Percentiles rank a stretch among this genome's conserved stretches.
Evolutionary conservation across 2,113 vertebrate genomes (phyloP).

Genomic region (Anthoscopus minutus): DNA sequence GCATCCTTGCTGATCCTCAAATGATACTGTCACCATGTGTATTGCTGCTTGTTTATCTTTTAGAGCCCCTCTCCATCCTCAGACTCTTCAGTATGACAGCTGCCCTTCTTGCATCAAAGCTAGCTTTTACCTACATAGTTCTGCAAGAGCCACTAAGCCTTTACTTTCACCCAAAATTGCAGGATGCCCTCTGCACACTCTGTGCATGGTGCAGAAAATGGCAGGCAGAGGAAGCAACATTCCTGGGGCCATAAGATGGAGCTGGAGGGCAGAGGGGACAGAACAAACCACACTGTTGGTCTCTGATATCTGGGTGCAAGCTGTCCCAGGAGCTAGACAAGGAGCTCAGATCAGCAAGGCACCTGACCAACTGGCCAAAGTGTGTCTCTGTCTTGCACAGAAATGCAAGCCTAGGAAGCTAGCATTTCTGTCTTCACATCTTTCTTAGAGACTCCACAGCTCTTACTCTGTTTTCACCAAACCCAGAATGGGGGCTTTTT

Average conservation of each 20-base stretch:
- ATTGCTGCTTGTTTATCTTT: neutral
- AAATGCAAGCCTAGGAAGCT: neutral
- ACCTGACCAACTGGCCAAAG: neutral
- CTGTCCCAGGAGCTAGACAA: neutral
- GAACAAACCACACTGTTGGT: neutral
- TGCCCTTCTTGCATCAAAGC: neutral
- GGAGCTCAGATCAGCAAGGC: neutral
- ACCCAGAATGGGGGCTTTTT: neutral
- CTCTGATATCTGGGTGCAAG: neutral
- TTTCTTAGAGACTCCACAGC: neutral
- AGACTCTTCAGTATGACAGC: neutral
- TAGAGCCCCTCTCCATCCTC: neutral
- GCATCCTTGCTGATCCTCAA: neutral
- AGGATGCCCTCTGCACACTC: neutral
- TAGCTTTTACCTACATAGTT: neutral
- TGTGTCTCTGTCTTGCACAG: neutral
- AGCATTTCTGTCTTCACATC: neutral
- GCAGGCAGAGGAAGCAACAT: neutral
- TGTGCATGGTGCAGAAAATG: neutral
- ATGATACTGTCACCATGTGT: rapidly evolving
- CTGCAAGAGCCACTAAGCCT: neutral
- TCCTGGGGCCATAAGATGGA: rapidly evolving
- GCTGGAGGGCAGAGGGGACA: neutral
- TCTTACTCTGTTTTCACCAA: neutral
- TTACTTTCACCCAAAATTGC: neutral